These are phyloP conservation scores for Dendroctonus ponderosae DNA, from an alignment of 1,140 invertebrate genomes.

Conservation along the genomic window DNA sequence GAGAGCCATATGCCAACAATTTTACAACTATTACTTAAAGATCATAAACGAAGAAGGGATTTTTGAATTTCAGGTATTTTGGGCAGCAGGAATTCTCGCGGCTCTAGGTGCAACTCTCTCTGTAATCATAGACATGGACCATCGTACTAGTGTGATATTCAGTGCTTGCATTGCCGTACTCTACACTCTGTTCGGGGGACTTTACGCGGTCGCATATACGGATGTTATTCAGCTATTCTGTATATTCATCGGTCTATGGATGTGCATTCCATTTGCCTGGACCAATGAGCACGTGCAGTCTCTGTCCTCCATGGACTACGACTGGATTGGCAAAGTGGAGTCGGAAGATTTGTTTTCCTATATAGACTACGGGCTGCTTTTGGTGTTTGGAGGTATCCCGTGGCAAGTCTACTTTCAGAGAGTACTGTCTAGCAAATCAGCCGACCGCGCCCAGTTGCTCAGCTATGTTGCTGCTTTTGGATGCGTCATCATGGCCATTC, in stretches of 20 bases:
- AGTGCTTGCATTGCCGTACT: conserved; percentile 95
- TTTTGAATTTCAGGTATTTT: conserved; percentile 41
- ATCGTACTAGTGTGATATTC: conserved; percentile 87
- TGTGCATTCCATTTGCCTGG: conserved; percentile 97
- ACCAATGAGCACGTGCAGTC: conserved; percentile 77
- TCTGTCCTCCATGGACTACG: conserved; percentile 75
- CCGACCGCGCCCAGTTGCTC: conserved; percentile 85
- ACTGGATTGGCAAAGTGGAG: conserved; percentile 85
- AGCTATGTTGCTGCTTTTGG: conserved; percentile 96
- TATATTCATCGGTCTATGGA: conserved; percentile 97
- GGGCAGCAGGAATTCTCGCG: conserved; percentile 49
- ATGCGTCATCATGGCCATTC: conserved; percentile 95
- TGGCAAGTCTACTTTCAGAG: conserved; percentile 99
- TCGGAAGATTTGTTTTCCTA: conserved; percentile 77
- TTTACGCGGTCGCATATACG: conserved; percentile 98
- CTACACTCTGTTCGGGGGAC: conserved; percentile 96
- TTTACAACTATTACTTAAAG: too few relatives aligned
- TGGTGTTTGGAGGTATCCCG: conserved; percentile 96
- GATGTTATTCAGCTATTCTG: conserved; percentile 98
- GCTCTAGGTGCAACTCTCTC: conserved; percentile 82
- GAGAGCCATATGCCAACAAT: too few relatives aligned
- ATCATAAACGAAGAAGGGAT: neutral
- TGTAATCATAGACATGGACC: conserved; percentile 95
- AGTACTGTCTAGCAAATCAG: conserved; percentile 93
- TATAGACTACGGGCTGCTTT: conserved; percentile 85